Evolutionary conservation across 1,140 invertebrate genomes (phyloP).

Genomic region (Anastrepha ludens): DNA sequence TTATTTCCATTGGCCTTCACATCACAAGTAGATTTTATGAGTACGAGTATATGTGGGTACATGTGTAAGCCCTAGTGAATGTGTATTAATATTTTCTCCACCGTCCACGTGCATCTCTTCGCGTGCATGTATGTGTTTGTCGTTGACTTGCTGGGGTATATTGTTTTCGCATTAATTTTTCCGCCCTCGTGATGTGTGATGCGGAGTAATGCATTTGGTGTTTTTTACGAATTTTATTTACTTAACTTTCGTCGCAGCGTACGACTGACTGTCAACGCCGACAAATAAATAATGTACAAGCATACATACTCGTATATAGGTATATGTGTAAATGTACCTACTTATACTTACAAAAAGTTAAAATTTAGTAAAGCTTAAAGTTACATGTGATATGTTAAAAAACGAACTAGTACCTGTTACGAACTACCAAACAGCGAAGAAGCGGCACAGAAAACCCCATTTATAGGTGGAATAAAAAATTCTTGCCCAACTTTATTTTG

Average conservation of each 20-base stretch:
- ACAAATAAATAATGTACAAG: not conserved
- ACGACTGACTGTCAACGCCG: not conserved
- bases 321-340: not conserved
- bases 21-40: constrained; percentile 17
- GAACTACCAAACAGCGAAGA: too few relatives aligned
- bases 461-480: too few relatives aligned
- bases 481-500: too few relatives aligned
- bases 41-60: not conserved
- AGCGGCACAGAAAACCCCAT: too few relatives aligned
- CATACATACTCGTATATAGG: too few relatives aligned
- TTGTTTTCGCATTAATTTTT: constrained; percentile 46
- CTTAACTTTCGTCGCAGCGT: not conserved
- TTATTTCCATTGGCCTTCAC: not conserved
- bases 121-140: not conserved
- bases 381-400: not conserved
- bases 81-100: constrained; percentile 16
- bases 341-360: not conserved
- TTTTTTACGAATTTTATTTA: constrained; percentile 33
- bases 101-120: not conserved
- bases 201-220: not conserved
- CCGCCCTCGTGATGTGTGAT: constrained; percentile 27
- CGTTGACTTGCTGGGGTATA: constrained; percentile 18
- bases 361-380: not conserved
- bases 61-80: not conserved
- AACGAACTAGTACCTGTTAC: not conserved